These are phyloP conservation scores for Chanos chanos DNA, from an alignment of 2,797 vertebrate genomes.

Conservation along the genomic window DNA sequence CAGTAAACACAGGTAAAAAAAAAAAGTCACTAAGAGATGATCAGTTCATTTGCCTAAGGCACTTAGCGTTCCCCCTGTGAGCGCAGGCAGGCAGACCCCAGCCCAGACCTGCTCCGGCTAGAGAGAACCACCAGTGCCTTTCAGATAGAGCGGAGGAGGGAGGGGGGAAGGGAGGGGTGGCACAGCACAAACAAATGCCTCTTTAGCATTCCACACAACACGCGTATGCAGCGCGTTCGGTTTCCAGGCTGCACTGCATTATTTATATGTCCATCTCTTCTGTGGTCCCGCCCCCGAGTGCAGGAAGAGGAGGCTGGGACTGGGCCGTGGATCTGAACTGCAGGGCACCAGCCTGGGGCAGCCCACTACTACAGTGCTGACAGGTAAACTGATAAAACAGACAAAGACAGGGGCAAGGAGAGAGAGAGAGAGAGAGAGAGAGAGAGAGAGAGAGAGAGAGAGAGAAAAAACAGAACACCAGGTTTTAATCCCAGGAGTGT, in stretches of 20 bases:
- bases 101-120: no score
- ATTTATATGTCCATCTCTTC: slow-evolving; percentile 72
- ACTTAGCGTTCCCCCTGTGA: no score
- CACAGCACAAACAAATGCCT: slow-evolving; percentile 75
- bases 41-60: no score
- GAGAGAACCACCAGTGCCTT: no score
- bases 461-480: neutral
- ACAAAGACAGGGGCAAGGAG: slow-evolving; percentile 26
- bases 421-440: slow-evolving; percentile 20
- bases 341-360: no score
- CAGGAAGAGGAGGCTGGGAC: slow-evolving; percentile 41
- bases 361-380: slow-evolving; percentile 6
- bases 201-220: slow-evolving; percentile 79
- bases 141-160: no score
- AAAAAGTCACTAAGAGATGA: no score
- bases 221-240: slow-evolving; percentile 75
- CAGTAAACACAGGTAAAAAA: no score
- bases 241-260: slow-evolving; percentile 80
- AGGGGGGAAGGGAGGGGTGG: slow-evolving; percentile 50
- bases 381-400: neutral
- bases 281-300: slow-evolving; percentile 57
- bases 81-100: no score
- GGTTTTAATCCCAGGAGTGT: neutral
- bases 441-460: slow-evolving; percentile 10
- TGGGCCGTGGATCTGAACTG: no score